These are phyloP conservation scores for Drosophila triauraria DNA, from an alignment of 1,140 invertebrate genomes.

Conservation along the genomic window DNA sequence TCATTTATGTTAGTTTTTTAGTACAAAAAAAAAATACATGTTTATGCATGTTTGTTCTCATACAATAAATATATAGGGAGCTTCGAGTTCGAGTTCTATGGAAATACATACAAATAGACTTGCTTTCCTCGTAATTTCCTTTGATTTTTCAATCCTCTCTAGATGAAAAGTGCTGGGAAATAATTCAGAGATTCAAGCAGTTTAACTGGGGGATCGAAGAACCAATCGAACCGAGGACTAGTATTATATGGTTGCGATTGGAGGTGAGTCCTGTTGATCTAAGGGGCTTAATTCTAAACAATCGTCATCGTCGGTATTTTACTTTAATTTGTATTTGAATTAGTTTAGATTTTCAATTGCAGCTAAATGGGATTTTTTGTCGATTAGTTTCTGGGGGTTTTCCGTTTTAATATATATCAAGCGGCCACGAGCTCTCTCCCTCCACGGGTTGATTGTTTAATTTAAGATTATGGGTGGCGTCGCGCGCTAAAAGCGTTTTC, in stretches of 20 bases:
- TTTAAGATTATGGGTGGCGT: conserved; percentile 74
- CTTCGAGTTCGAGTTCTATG: conserved; percentile 23
- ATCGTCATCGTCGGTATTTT: conserved; percentile 8
- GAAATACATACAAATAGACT: conserved; percentile 54
- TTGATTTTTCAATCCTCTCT: not conserved
- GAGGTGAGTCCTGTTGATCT: conserved; percentile 31
- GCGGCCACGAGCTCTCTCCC: conserved; percentile 9
- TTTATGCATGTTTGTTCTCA: conserved; percentile 16
- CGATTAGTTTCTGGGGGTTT: conserved; percentile 53
- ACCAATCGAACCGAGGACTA: conserved; percentile 25
- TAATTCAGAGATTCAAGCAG: conserved; percentile 23
- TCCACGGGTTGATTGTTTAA: conserved; percentile 5
- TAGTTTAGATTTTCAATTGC: conserved; percentile 73
- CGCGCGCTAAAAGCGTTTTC: conserved; percentile 73
- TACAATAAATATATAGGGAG: conserved; percentile 30
- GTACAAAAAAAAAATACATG: conserved; percentile 41
- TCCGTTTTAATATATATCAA: conserved; percentile 37
- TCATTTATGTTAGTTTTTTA: conserved; percentile 25
- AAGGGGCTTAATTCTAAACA: conserved; percentile 41
- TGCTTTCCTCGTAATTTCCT: conserved; percentile 11
- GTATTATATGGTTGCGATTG: conserved; percentile 22
- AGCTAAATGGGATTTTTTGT: conserved; percentile 64
- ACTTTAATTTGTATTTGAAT: conserved; percentile 56
- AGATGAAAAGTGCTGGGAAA: conserved; percentile 7
- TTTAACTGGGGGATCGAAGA: conserved; percentile 15